Evolutionary conservation across 2,888 invertebrate genomes (phyloP), one percentile per base, ranked within the genome.

Genomic region (Perizoma flavofasciatum): DNA sequence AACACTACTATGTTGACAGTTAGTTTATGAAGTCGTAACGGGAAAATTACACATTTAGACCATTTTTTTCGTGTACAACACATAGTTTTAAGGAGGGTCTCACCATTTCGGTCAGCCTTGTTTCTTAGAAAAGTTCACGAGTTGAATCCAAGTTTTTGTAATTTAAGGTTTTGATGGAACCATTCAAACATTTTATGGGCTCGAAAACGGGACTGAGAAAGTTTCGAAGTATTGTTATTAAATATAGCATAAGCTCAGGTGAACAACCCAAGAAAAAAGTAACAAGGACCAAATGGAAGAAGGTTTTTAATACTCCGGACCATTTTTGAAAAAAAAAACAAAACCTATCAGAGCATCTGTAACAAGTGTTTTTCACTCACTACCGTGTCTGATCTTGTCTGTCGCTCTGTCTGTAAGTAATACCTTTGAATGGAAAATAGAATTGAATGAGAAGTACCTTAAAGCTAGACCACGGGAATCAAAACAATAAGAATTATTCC

Each of bases 401-500:
- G 22, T 22, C 22, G 1, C 22, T 22, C 22, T 22, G 22, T 22
- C 22, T 22, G 22, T 22, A 22, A 22, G 22, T 22, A 22, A 22
- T 22, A 22, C 22, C 22, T 22, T 22, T 1, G 22, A 22, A 22
- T 22, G 22, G 22, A 37, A 37, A 37, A 37, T 37, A 37, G 7
- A 37, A 37, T 37, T 6, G 37, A 6, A 7, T 37, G 37, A 22
- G 22, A 22, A 22, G 3, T 22, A 22, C 22, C 22, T 22, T 22
- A 22, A 22, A 22, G 22, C 22, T 22, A 22, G 22, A 22, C 22
- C 10, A 9, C 51, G 44, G 44, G 35, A 44, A 43, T 46, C 43
- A 37, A 45, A 43, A 50, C 40, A 55, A 43, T 11, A 55, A 22
- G 34, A 54, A 49, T 40, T 5, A 49, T 35, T n/a, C 46, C 40